Percentiles rank a stretch among this genome's conserved stretches.
Evolutionary conservation across 2,113 vertebrate species (phyloP).

Genomic region (Pedetes capensis): DNA sequence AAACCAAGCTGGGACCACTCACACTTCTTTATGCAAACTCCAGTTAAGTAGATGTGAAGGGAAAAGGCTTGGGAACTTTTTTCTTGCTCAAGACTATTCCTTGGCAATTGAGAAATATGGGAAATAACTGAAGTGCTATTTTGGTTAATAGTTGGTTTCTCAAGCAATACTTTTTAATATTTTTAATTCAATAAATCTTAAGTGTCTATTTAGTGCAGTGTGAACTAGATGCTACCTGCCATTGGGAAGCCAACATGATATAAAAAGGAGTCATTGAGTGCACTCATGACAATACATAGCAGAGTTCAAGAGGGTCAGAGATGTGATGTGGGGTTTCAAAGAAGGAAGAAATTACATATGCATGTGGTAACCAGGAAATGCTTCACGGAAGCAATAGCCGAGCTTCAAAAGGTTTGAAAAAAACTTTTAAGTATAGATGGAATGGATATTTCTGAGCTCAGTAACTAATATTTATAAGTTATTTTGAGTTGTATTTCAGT

Average conservation of each 20-base stretch:
- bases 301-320: background rate
- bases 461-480: background rate
- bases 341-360: background rate
- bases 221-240: background rate
- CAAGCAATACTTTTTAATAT: slow-evolving; percentile 17
- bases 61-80: slow-evolving; percentile 63
- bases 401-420: background rate
- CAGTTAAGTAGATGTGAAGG: slow-evolving; percentile 32
- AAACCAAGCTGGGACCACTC: background rate
- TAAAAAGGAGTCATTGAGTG: background rate
- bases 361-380: background rate
- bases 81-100: slow-evolving; percentile 69
- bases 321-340: background rate
- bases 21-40: slow-evolving; percentile 36
- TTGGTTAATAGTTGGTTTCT: slow-evolving; percentile 52
- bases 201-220: background rate
- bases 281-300: background rate
- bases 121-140: slow-evolving; percentile 53
- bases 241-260: background rate
- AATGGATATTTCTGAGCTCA: background rate
- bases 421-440: background rate
- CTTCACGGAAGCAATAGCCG: background rate
- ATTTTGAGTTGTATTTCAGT: background rate
- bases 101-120: slow-evolving; percentile 68
- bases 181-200: slow-evolving; percentile 8